Conservation (phyloP, 2,113 vertebrate genomes). For the Ciconia stormi region DNA sequence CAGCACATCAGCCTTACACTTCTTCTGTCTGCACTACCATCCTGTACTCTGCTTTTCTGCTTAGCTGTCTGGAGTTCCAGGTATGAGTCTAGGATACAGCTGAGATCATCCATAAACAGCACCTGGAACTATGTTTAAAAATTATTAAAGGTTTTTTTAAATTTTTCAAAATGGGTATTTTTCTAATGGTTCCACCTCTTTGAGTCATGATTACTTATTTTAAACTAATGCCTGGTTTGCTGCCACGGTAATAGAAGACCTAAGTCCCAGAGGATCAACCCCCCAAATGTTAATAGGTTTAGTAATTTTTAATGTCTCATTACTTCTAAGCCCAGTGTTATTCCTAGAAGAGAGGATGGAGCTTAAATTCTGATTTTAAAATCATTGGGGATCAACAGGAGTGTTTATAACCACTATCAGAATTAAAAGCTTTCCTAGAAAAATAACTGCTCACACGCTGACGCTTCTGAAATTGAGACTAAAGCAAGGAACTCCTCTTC, state of each 20-base stretch:
- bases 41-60: background rate
- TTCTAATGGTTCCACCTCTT: background rate
- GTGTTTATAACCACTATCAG: background rate
- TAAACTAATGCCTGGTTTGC: background rate
- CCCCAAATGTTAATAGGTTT: background rate
- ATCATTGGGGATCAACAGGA: background rate
- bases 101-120: background rate
- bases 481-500: background rate
- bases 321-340: background rate
- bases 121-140: background rate
- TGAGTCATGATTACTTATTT: background rate
- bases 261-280: background rate
- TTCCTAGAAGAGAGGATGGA: background rate
- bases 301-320: background rate
- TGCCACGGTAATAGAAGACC: background rate
- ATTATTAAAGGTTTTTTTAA: rapidly evolving
- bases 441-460: background rate
- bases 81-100: background rate
- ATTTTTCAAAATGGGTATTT: background rate
- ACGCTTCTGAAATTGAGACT: background rate
- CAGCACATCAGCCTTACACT: background rate
- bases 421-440: background rate
- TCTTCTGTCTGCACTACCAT: background rate
- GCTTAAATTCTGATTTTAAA: background rate
- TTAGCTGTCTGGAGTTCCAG: background rate